These are phyloP conservation scores for Metopolophium dirhodum DNA, from an alignment of 1,140 invertebrate genomes.

Conservation along the genomic window DNA sequence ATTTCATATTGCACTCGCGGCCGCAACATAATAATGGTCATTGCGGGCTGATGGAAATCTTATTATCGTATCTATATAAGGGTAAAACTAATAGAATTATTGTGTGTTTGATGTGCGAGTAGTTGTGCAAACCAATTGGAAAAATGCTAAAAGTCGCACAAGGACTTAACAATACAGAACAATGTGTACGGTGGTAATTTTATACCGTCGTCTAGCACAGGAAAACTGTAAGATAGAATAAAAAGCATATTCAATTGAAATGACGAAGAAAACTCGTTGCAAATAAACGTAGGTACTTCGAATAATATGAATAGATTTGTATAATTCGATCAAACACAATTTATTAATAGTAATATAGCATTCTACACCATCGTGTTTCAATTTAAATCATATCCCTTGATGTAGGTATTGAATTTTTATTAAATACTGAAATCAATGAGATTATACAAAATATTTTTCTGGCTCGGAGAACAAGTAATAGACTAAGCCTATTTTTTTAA, in stretches of 20 bases:
- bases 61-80: not conserved
- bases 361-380: not conserved
- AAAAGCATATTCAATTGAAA: not conserved
- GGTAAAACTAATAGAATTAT: not conserved
- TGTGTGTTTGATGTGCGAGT: not conserved
- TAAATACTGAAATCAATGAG: not conserved
- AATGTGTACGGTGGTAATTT: not conserved
- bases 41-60: not conserved
- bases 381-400: not conserved
- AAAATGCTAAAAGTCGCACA: not conserved
- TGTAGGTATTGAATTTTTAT: not conserved
- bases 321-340: not conserved
- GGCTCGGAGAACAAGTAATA: not conserved
- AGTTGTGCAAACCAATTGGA: not conserved
- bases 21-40: not conserved
- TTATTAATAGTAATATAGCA: not conserved
- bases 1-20: not conserved
- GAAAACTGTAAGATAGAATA: not conserved
- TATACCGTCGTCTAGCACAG: not conserved
- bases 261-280: not conserved
- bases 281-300: not conserved
- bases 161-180: not conserved
- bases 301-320: conserved; percentile 23
- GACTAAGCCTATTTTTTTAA: not conserved
- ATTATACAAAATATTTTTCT: not conserved